A percentile compares a stretch with the other conserved stretches of the same genome.
Conservation (phyloP, 2,113 vertebrate species). For the Melanocharis versteri region DNA sequence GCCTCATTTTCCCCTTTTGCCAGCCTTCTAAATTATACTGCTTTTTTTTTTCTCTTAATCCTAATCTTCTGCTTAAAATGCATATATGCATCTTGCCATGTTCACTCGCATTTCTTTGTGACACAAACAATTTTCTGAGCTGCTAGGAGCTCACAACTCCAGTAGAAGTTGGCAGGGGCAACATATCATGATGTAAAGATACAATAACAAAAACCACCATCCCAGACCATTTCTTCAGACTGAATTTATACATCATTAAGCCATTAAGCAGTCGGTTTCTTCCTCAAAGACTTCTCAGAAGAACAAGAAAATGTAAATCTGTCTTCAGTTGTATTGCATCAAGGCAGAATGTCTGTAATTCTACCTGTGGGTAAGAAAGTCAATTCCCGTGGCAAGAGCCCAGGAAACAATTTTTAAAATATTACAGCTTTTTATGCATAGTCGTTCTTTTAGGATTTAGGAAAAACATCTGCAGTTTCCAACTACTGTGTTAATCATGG, state of each 20-base stretch:
- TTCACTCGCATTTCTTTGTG: not conserved
- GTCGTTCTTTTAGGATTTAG: not conserved
- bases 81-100: not conserved
- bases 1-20: not conserved
- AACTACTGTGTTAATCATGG: not conserved
- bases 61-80: not conserved
- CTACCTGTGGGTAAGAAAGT: not conserved
- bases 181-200: not conserved
- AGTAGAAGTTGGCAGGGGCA: not conserved
- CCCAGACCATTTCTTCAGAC: not conserved
- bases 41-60: not conserved
- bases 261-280: not conserved
- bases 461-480: not conserved
- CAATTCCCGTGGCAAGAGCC: not conserved
- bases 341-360: not conserved
- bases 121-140: not conserved
- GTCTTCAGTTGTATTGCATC: not conserved
- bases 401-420: not conserved
- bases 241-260: not conserved
- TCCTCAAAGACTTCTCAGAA: not conserved
- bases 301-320: not conserved
- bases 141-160: not conserved
- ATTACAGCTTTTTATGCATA: not conserved
- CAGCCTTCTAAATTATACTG: not conserved
- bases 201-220: not conserved